Percentiles rank a stretch among this genome's conserved stretches.
phyloP scores from a whole-genome alignment of 2,797 vertebrate genomes.

The Periophthalmus magnuspinnatus region DNA sequence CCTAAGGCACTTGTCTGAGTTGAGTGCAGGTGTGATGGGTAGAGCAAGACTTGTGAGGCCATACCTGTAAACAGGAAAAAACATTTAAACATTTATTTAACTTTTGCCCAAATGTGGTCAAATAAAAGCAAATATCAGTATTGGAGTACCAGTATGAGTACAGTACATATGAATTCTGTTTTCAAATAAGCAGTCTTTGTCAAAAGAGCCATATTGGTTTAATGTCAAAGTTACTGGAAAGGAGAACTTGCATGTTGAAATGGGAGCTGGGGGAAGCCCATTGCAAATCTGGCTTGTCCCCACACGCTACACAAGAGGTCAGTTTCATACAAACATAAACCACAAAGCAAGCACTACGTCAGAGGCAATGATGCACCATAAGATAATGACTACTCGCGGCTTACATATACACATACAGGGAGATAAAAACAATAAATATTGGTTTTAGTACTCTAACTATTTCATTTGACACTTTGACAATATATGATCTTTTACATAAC shows the following conservation, averaged over 20 bases:
- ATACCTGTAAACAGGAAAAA: constrained; percentile 81
- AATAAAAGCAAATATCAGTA: not conserved
- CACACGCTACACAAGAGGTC: constrained; percentile 41
- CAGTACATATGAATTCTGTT: not conserved
- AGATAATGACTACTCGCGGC: constrained; percentile 23
- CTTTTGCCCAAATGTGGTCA: not conserved
- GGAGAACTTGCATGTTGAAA: constrained; percentile 55
- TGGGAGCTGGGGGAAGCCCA: constrained; percentile 56
- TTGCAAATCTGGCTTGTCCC: constrained; percentile 37
- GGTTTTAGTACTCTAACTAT: not conserved
- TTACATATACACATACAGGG: not conserved
- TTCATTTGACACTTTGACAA: not conserved
- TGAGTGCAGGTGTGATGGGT: constrained; percentile 96
- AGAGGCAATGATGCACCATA: constrained; percentile 23
- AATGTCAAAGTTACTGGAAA: constrained; percentile 46
- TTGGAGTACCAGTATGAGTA: not conserved
- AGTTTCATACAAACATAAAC: constrained; percentile 53
- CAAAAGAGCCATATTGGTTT: not conserved
- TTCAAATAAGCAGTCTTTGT: not conserved
- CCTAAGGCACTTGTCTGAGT: constrained; percentile 99
- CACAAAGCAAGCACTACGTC: constrained; percentile 28
- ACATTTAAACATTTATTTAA: not conserved
- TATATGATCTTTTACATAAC: not conserved
- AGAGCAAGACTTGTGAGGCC: constrained; percentile 98
- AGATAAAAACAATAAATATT: not conserved